These are phyloP conservation scores for Drosophila baimaii DNA, from an alignment of 1,140 invertebrate species.

Conservation along the genomic window DNA sequence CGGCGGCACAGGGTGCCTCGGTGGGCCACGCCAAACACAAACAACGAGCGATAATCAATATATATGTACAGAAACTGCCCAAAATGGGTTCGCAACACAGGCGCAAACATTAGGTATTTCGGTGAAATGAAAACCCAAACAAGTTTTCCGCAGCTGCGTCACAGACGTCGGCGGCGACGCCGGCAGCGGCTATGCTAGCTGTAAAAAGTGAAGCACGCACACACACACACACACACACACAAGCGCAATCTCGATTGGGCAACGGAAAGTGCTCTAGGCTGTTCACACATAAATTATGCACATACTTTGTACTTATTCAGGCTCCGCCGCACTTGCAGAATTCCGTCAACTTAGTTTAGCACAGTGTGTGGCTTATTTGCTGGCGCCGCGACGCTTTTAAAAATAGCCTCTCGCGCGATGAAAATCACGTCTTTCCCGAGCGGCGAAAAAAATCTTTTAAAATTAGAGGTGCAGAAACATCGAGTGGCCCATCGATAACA, in stretches of 20 bases:
- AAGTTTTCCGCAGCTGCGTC: constrained; percentile 73
- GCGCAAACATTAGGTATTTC: constrained; percentile 25
- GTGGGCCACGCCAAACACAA: constrained; percentile 48
- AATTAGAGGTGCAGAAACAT: background rate
- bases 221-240: constrained; percentile 9
- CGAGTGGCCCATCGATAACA: too few relatives aligned
- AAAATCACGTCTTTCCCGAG: constrained; percentile 12
- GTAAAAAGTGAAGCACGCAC: constrained; percentile 29
- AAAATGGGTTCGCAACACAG: constrained; percentile 33
- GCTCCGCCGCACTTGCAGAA: constrained; percentile 26
- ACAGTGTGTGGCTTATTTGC: constrained; percentile 36
- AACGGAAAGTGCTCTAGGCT: constrained; percentile 2
- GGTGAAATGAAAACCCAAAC: constrained; percentile 68
- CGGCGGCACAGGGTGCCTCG: constrained; percentile 8
- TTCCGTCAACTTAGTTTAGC: constrained; percentile 19
- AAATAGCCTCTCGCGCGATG: constrained; percentile 45
- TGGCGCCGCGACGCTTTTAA: constrained; percentile 39
- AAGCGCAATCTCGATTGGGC: constrained; percentile 14
- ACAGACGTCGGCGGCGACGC: constrained; percentile 16
- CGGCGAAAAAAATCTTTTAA: constrained; percentile 3
- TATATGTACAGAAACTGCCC: constrained; percentile 28
- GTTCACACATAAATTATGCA: constrained; percentile 17
- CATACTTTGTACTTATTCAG: constrained; percentile 65
- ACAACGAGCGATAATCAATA: constrained; percentile 58
- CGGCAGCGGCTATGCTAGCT: constrained; percentile 27